A percentile compares a stretch with the other conserved stretches of the same genome.
phyloP scores from a whole-genome alignment of 2,888 invertebrate genomes.

The Machimus rusticus region DNA sequence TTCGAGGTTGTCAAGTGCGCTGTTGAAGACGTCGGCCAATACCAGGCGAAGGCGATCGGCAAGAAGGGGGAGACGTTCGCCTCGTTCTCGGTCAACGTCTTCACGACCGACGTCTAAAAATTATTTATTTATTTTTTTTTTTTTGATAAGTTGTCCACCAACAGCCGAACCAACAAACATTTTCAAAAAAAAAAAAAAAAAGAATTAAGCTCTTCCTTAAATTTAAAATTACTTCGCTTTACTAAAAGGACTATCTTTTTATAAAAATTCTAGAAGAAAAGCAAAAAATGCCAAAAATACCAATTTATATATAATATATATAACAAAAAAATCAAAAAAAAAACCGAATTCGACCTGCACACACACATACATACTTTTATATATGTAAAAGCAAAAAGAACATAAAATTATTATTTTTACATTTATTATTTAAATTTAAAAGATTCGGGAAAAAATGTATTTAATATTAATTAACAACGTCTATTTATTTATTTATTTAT shows the following conservation, averaged over 20 bases:
- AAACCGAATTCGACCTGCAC: slow-evolving; percentile 31
- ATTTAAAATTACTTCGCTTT: background rate
- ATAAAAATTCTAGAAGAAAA: background rate
- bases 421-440: background rate
- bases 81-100: slow-evolving; percentile 87
- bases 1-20: slow-evolving; percentile 79
- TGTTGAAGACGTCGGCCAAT: slow-evolving; percentile 84
- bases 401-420: background rate
- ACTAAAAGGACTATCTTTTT: background rate
- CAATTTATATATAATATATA: background rate
- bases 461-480: background rate
- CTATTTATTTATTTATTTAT: slow-evolving; percentile 6
- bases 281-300: background rate
- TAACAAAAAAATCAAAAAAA: background rate
- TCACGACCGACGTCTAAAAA: slow-evolving; percentile 52
- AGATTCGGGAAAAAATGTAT: background rate
- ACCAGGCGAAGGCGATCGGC: slow-evolving; percentile 84
- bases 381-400: background rate
- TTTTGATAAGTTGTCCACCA: background rate
- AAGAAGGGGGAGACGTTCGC: slow-evolving; percentile 85
- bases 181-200: background rate
- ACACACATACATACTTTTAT: background rate
- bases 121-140: too few relatives aligned
- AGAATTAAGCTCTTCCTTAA: background rate
- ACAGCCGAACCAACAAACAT: background rate